phyloP scores from a whole-genome alignment of 2,888 invertebrate species.

The Elgonia sp. region DNA sequence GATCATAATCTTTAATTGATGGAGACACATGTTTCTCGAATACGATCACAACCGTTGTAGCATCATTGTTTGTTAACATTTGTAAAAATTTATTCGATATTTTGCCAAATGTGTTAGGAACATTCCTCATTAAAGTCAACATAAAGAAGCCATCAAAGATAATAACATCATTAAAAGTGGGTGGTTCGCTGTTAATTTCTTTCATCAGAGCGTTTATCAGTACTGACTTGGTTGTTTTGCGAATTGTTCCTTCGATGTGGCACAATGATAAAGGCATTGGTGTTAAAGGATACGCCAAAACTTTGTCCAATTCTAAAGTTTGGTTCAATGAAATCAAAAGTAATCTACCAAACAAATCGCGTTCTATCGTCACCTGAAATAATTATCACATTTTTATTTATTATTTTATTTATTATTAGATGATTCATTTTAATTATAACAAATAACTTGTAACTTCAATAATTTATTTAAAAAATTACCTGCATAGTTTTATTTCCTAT shows the following conservation, averaged over 20 bases:
- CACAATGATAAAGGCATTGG: constrained; percentile 77
- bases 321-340: constrained; percentile 66
- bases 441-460: no score
- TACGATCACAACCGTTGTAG: constrained; percentile 76
- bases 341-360: constrained; percentile 71
- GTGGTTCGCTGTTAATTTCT: constrained; percentile 19
- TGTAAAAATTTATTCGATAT: constrained; percentile 76
- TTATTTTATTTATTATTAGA: no score
- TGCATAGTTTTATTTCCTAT: constrained; percentile 17
- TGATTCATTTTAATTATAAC: no score
- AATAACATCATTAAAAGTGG: constrained; percentile 69
- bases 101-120: constrained; percentile 81
- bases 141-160: constrained; percentile 79
- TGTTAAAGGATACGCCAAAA: constrained; percentile 77
- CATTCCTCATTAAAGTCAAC: constrained; percentile 71
- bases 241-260: constrained; percentile 66
- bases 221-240: constrained; percentile 78
- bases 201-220: constrained; percentile 74
- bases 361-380: constrained; percentile 51
- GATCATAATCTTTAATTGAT: constrained; percentile 55
- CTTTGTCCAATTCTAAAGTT: constrained; percentile 76
- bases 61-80: constrained; percentile 25
- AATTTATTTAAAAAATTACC: constrained; percentile 10
- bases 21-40: constrained; percentile 45
- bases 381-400: background rate